Percentiles rank a stretch among this genome's conserved stretches.
phyloP scores from a whole-genome alignment of 2,113 vertebrate species.

The Sardina pilchardus region DNA sequence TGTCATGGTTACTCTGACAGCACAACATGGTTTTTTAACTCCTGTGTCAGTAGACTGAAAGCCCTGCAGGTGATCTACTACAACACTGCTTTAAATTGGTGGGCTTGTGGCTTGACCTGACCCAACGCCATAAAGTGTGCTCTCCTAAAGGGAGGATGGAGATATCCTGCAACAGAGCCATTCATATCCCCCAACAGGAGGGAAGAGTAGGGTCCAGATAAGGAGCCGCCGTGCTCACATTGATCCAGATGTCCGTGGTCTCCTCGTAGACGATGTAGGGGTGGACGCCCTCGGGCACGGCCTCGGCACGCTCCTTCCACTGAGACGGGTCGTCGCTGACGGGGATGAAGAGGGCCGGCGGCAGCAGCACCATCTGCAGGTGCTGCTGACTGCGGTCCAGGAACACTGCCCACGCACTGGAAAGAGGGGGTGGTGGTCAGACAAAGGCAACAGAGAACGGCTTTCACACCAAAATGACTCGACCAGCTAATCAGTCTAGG shows the following conservation, averaged over 20 bases:
- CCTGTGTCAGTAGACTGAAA: no score
- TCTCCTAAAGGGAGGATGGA: no score
- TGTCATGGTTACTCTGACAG: background rate
- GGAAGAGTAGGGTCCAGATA: background rate
- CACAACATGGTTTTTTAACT: background rate
- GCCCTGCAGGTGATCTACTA: no score
- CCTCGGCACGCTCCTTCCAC: slow-evolving; percentile 78
- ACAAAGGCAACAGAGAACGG: background rate
- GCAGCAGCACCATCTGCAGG: slow-evolving; percentile 87
- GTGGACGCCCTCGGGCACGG: slow-evolving; percentile 78
- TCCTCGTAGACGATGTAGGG: slow-evolving; percentile 92
- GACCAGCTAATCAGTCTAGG: no score
- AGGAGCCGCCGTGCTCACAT: slow-evolving; percentile 69
- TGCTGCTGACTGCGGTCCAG: slow-evolving; percentile 91
- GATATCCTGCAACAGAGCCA: background rate
- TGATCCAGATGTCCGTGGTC: slow-evolving; percentile 94
- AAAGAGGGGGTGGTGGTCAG: slow-evolving; percentile 22
- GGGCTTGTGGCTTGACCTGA: no score
- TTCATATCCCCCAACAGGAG: background rate
- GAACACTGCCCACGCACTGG: slow-evolving; percentile 92
- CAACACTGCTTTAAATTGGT: no score
- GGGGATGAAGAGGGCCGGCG: slow-evolving; percentile 86
- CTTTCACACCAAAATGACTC: background rate
- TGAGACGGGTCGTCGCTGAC: slow-evolving; percentile 77
- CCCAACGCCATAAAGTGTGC: no score